Percentiles rank a stretch among this genome's conserved stretches.
phyloP scores from a whole-genome alignment of 2,113 vertebrate genomes.

The Tachuris rubrigastra region DNA sequence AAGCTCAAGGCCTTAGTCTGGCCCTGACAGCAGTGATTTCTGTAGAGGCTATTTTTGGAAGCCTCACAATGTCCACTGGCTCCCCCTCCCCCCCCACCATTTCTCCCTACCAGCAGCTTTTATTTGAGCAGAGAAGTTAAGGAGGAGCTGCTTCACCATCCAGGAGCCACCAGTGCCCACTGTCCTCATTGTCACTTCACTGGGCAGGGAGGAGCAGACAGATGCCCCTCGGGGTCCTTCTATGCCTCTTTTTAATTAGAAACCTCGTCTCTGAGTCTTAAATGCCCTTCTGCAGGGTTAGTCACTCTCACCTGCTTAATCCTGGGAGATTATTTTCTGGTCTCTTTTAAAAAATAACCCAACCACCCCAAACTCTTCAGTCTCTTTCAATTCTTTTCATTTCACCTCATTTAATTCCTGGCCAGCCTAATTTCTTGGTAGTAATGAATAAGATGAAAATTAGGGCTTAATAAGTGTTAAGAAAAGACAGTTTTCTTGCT shows the following conservation, averaged over 20 bases:
- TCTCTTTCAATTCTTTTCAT: slow-evolving; percentile 3
- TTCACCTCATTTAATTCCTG: slow-evolving; percentile 40
- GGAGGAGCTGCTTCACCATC: fast-evolving
- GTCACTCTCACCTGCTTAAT: slow-evolving; percentile 1
- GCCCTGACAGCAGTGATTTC: background rate
- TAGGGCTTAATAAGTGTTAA: slow-evolving; percentile 24
- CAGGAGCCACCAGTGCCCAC: fast-evolving
- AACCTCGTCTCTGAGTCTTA: background rate
- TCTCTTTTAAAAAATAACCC: background rate
- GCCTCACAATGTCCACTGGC: background rate
- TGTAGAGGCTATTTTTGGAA: background rate
- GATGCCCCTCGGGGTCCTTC: fast-evolving
- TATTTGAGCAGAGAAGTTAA: background rate
- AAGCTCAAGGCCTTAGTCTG: background rate
- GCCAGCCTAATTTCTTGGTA: background rate
- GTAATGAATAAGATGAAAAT: slow-evolving; percentile 45
- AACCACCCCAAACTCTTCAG: background rate
- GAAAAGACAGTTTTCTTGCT: background rate
- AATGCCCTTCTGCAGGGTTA: background rate
- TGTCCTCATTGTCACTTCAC: background rate
- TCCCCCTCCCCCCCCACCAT: too few species aligned
- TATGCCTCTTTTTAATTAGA: background rate
- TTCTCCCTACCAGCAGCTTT: background rate
- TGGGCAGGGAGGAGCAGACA: background rate
- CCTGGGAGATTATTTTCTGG: slow-evolving; percentile 5